These are phyloP conservation scores for Anabas testudineus DNA, from an alignment of 2,797 vertebrate genomes.

Conservation along the genomic window DNA sequence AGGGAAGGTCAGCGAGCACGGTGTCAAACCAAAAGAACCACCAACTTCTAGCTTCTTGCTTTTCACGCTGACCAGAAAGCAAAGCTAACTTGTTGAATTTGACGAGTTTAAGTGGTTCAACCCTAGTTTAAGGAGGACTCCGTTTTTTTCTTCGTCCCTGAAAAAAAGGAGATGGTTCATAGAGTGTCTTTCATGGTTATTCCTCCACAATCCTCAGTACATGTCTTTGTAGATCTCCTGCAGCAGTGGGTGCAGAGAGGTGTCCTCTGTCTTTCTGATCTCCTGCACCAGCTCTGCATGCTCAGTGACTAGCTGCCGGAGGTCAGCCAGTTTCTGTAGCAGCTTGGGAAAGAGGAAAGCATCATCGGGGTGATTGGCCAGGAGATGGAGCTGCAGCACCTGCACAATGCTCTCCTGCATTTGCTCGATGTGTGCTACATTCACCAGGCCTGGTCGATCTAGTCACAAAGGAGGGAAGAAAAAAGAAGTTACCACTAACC, in stretches of 20 bases:
- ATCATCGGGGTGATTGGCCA: slow-evolving; percentile 92
- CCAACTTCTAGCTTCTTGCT: slow-evolving; percentile 1
- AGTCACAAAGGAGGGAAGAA: slow-evolving; percentile 23
- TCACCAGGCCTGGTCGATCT: slow-evolving; percentile 96
- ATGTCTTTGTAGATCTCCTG: slow-evolving; percentile 99
- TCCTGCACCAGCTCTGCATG: slow-evolving; percentile 95
- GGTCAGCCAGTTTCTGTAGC: slow-evolving; percentile 96
- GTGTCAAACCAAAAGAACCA: slow-evolving; percentile 25
- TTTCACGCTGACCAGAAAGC: slow-evolving; percentile 30
- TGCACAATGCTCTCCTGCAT: slow-evolving; percentile 96
- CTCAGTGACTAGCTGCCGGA: slow-evolving; percentile 96
- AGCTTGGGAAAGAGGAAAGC: slow-evolving; percentile 95
- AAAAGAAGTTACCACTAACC: background rate
- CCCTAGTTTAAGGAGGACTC: slow-evolving; percentile 56
- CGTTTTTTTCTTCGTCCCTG: slow-evolving; percentile 45
- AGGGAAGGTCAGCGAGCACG: slow-evolving; percentile 28
- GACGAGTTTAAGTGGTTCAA: slow-evolving; percentile 64
- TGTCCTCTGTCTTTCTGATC: slow-evolving; percentile 98
- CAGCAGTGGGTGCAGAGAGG: slow-evolving; percentile 93
- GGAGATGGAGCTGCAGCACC: slow-evolving; percentile 92
- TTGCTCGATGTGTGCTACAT: slow-evolving; percentile 90
- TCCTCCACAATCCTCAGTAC: slow-evolving; percentile 85
- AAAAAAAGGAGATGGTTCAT: slow-evolving; percentile 35
- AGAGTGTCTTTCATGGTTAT: slow-evolving; percentile 15
- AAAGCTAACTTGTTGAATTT: slow-evolving; percentile 38